A percentile compares a stretch with the other conserved stretches of the same genome.
phyloP scores from a whole-genome alignment of 2,113 vertebrate species.

The cat (Felis catus) region F.catus_Fca126_mat1.0 CM031427.1:25956001-25956500 shows the following conservation, averaged over 20 bases:
- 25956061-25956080: background rate
- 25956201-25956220: background rate
- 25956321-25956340: background rate
- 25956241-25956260: background rate
- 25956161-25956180: conserved; percentile 28
- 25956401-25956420: background rate
- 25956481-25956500: background rate
- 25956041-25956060: background rate
- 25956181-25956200: background rate
- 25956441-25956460: background rate
- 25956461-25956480: background rate
- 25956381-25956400: background rate
- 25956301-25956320: background rate
- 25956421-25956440: background rate
- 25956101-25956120: background rate
- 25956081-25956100: background rate
- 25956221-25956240: background rate
- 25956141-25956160: background rate
- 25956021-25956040: background rate
- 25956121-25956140: background rate
- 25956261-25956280: background rate
- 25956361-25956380: background rate
- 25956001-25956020: conserved; percentile 17
- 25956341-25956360: background rate
- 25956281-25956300: background rate